Evolutionary conservation across 2,888 invertebrate genomes (phyloP), one percentile per base, ranked within the genome.

Genomic region (Leptogaster cylindrica): DNA sequence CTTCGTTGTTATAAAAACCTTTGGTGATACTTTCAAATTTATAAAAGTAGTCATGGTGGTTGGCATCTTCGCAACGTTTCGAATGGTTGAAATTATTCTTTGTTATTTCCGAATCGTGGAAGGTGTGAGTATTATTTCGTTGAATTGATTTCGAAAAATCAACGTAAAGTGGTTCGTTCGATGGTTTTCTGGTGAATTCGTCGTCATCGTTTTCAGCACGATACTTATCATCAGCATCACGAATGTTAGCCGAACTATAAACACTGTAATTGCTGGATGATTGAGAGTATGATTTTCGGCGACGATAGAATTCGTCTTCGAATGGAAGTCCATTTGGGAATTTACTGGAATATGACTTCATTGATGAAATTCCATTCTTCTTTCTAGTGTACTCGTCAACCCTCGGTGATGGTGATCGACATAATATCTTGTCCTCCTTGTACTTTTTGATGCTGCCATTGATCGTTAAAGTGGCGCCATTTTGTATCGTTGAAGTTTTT

Each of bases 251-350:
- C 36, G 44, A 52, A 67, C 80, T 80, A 68, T 80, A 78, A 72
- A 77, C 75, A 72, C 80, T 81, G 66, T 80, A 81, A 67, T 79
- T 81, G 71, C 81, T 81, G 2, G 81, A 81, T 48, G 80, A 80
- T 66, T 79, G 81, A 39, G 80, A 80, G 69, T 77, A 77, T 72
- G 80, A 80, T 63, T 61, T 51, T 50, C 27, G 36, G 8, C 41
- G 16, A 3, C 51, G 39, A 65, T 72, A 73, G 68, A 82, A 81
- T 72, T 81, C 81, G 70, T 82, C 77, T 72, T 81, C 81, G 68
- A 81, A 81, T 44, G 81, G 81, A 65, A 81, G 69, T 20, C 82
- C 81, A 55, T 79, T 78, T 2, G 81, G 81, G 65, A 77, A 82
- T 70, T 81, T 81, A 7, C 77, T 79, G 1, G 82, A 82, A 73